Evolutionary conservation across 1,140 invertebrate genomes (phyloP).

Genomic region (Stenopsyche tienmushanensis): DNA sequence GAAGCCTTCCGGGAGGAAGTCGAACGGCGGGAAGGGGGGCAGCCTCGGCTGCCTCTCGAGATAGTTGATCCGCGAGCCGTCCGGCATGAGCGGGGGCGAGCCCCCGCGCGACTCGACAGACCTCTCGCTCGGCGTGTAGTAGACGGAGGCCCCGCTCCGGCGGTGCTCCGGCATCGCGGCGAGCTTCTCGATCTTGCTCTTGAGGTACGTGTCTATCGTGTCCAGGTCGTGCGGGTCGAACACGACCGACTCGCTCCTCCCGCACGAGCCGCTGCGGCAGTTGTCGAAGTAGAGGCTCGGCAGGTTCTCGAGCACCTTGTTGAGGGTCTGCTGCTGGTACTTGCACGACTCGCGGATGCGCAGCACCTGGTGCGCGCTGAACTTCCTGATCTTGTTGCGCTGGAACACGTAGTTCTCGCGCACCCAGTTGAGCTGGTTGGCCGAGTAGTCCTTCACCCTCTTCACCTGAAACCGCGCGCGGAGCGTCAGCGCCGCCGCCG

Average conservation of each 20-base stretch:
- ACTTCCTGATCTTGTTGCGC: conserved; percentile 90
- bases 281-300: conserved; percentile 93
- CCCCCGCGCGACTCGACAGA: conserved; percentile 50
- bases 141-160: conserved; percentile 70
- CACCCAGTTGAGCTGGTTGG: conserved; percentile 86
- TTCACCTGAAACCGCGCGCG: conserved; percentile 67
- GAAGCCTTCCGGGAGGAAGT: background rate
- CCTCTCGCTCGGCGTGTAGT: conserved; percentile 77
- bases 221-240: conserved; percentile 67
- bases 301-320: conserved; percentile 91
- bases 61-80: conserved; percentile 46
- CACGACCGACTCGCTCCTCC: conserved; percentile 72
- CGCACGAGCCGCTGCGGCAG: conserved; percentile 83
- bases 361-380: conserved; percentile 87
- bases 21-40: conserved; percentile 44
- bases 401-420: conserved; percentile 95
- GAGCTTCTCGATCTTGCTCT: conserved; percentile 62
- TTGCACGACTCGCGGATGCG: conserved; percentile 90
- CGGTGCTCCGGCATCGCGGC: conserved; percentile 54
- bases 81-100: conserved; percentile 55
- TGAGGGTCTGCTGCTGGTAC: conserved; percentile 90
- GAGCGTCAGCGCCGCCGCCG: background rate
- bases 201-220: conserved; percentile 65
- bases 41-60: conserved; percentile 44
- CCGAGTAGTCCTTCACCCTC: conserved; percentile 86